Conservation (phyloP, 2,113 vertebrate species). For the Erythrocercus mccallii region DNA sequence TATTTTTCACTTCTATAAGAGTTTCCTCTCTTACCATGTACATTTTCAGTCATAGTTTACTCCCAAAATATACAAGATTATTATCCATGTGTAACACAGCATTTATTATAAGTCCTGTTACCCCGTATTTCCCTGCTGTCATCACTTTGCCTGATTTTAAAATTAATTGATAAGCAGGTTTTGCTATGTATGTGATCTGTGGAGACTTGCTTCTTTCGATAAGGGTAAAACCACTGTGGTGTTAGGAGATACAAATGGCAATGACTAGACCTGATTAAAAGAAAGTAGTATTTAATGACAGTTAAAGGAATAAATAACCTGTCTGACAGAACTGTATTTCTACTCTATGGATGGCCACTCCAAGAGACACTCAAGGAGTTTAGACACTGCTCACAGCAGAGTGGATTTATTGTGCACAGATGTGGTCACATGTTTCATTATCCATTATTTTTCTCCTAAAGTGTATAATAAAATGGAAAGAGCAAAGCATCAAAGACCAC, state of each 20-base stretch:
- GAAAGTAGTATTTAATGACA: neutral
- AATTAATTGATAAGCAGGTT: neutral
- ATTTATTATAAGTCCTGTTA: rapidly evolving
- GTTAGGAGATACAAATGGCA: neutral
- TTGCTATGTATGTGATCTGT: neutral
- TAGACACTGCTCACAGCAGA: neutral
- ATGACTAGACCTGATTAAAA: neutral
- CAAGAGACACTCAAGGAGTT: neutral
- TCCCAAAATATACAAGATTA: neutral
- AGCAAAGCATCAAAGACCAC: neutral
- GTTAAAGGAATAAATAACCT: neutral
- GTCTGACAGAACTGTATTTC: neutral
- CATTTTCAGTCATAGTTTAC: neutral
- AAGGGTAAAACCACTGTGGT: neutral
- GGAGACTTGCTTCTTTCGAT: neutral
- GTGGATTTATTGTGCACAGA: neutral
- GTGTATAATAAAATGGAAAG: neutral
- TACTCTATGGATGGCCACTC: neutral
- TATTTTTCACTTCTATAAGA: neutral
- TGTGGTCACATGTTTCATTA: neutral
- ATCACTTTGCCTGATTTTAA: neutral
- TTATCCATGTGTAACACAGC: neutral
- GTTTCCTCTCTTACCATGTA: neutral
- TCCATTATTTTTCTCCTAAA: neutral
- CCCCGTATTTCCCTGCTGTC: neutral